Conservation (phyloP, 2,113 vertebrate species). For the Rhizomys pruinosus region DNA sequence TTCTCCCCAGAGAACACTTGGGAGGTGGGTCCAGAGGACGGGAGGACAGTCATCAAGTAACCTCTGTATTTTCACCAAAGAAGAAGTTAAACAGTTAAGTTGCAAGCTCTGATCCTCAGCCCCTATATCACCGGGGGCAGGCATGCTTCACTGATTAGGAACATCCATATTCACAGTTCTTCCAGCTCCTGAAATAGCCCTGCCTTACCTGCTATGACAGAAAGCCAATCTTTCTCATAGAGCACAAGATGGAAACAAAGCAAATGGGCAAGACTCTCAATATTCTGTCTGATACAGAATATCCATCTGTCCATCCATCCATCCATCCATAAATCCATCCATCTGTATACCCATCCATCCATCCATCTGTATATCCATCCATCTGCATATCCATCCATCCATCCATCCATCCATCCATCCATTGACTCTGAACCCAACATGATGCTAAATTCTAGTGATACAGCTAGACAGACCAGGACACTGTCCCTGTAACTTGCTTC, state of each 20-base stretch:
- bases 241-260: not conserved
- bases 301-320: not conserved
- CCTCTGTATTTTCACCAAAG: slow-evolving; percentile 9
- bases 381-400: too few species aligned
- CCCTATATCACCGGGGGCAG: not conserved
- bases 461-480: not conserved
- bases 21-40: not conserved
- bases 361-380: accelerated
- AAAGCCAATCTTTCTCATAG: not conserved
- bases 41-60: not conserved
- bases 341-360: too few species aligned
- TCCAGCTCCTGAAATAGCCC: not conserved
- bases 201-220: not conserved
- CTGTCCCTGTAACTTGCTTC: not conserved
- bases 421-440: too few species aligned
- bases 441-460: not conserved
- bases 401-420: too few species aligned
- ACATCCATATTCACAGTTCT: not conserved
- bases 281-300: not conserved
- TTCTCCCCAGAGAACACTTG: not conserved
- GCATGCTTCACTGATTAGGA: not conserved
- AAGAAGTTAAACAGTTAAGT: not conserved
- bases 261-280: not conserved
- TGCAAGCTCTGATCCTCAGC: not conserved
- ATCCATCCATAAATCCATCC: not conserved